Percentiles rank a stretch among this genome's conserved stretches.
Evolutionary conservation across 2,113 vertebrate species (phyloP).

Genomic region (Nothobranchius kuhntae): DNA sequence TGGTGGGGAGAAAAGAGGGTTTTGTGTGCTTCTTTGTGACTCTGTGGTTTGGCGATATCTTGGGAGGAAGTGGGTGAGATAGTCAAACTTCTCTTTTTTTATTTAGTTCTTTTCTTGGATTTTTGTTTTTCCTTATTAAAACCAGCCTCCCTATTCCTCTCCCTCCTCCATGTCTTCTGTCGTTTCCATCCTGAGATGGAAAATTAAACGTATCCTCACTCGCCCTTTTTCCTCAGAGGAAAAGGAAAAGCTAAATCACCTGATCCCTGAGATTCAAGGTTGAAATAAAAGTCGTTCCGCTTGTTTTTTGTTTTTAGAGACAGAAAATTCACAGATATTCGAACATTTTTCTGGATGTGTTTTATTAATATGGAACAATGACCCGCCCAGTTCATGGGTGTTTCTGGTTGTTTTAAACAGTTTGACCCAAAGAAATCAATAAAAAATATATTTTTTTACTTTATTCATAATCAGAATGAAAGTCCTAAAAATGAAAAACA

Average conservation of each 20-base stretch:
- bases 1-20: slow-evolving; percentile 39
- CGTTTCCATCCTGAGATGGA: slow-evolving; percentile 24
- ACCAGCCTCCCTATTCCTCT: slow-evolving; percentile 12
- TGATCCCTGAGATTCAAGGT: background rate
- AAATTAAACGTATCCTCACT: slow-evolving; percentile 42
- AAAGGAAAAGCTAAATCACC: slow-evolving; percentile 9
- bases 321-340: too few relatives aligned
- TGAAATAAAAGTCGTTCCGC: background rate
- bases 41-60: slow-evolving; percentile 57
- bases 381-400: too few relatives aligned
- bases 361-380: too few relatives aligned
- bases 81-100: slow-evolving; percentile 34
- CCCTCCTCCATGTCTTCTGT: background rate
- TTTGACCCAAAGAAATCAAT: background rate
- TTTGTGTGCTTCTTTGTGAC: slow-evolving; percentile 55
- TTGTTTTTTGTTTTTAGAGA: too few relatives aligned
- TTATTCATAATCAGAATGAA: too few relatives aligned
- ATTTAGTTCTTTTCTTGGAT: slow-evolving; percentile 40
- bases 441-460: too few relatives aligned
- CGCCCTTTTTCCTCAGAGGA: slow-evolving; percentile 17
- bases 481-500: too few relatives aligned
- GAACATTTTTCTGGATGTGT: too few relatives aligned
- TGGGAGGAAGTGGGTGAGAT: slow-evolving; percentile 54
- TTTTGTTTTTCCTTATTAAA: slow-evolving; percentile 50
- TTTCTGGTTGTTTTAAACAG: too few relatives aligned